phyloP scores from a whole-genome alignment of 2,888 invertebrate genomes.

The Heliconius hortense region DNA sequence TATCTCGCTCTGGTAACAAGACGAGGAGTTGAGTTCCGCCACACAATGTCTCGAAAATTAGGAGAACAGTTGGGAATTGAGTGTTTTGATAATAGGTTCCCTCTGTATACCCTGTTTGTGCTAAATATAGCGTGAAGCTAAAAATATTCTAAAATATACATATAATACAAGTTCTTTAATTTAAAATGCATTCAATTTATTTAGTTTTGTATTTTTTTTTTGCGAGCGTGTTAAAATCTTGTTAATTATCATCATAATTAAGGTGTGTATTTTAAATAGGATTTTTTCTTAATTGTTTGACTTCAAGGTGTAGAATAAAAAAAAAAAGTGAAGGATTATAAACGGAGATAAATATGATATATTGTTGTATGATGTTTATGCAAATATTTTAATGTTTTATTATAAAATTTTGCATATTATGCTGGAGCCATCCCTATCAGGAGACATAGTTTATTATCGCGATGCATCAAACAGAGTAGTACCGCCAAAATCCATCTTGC shows the following conservation, averaged over 20 bases:
- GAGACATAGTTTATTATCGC: too few relatives aligned
- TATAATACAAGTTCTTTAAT: background rate
- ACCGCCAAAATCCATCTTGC: too few relatives aligned
- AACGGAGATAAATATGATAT: background rate
- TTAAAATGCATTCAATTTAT: background rate
- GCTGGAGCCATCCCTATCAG: too few relatives aligned
- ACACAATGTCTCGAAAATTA: too few relatives aligned
- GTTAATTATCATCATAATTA: conserved; percentile 10
- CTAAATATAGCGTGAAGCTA: too few relatives aligned
- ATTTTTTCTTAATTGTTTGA: background rate
- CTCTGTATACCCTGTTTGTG: too few relatives aligned
- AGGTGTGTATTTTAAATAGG: background rate
- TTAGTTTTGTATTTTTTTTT: background rate
- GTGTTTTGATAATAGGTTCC: too few relatives aligned
- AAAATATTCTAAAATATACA: too few relatives aligned
- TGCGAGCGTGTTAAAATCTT: background rate
- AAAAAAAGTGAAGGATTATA: background rate
- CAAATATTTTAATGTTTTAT: background rate
- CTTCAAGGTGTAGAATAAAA: background rate
- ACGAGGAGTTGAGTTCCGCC: too few relatives aligned
- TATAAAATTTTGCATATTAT: background rate
- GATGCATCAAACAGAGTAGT: too few relatives aligned
- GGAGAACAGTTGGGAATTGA: too few relatives aligned
- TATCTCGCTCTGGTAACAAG: too few relatives aligned
- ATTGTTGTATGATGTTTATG: background rate